phyloP scores from a whole-genome alignment of 1,140 invertebrate genomes.

The Drosophila jambulina region DNA sequence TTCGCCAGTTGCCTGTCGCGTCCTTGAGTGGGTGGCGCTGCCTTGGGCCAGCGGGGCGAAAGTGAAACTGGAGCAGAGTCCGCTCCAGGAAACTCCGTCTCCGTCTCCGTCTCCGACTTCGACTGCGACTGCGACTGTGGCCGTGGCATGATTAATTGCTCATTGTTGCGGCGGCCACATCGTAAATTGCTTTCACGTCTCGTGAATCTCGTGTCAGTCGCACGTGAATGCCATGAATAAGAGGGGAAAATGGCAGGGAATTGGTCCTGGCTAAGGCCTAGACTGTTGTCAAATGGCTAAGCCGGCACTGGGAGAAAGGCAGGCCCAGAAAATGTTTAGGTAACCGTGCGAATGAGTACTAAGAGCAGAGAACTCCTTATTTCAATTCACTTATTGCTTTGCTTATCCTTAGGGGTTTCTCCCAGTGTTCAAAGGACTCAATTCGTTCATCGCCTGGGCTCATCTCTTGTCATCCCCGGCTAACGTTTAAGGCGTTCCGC shows the following conservation, averaged over 20 bases:
- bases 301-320: slow-evolving; percentile 3
- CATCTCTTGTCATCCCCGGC: slow-evolving; percentile 48
- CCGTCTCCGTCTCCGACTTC: neutral
- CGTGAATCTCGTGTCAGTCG: slow-evolving; percentile 55
- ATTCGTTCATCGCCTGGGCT: slow-evolving; percentile 17
- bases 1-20: slow-evolving; percentile 20
- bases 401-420: neutral
- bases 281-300: slow-evolving; percentile 17
- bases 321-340: neutral
- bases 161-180: slow-evolving; percentile 72
- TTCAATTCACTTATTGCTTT: neutral
- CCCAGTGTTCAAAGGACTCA: neutral
- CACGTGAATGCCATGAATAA: slow-evolving; percentile 68
- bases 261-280: slow-evolving; percentile 2
- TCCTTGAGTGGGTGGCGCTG: slow-evolving; percentile 43
- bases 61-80: slow-evolving; percentile 48
- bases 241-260: slow-evolving; percentile 10
- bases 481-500: slow-evolving; percentile 51
- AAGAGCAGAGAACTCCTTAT: too few relatives aligned
- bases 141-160: slow-evolving; percentile 76
- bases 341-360: too few relatives aligned
- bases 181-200: slow-evolving; percentile 74
- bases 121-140: slow-evolving; percentile 18
- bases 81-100: slow-evolving; percentile 19
- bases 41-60: neutral